phyloP scores from a whole-genome alignment of 2,888 invertebrate species.

The Meganola albula region DNA sequence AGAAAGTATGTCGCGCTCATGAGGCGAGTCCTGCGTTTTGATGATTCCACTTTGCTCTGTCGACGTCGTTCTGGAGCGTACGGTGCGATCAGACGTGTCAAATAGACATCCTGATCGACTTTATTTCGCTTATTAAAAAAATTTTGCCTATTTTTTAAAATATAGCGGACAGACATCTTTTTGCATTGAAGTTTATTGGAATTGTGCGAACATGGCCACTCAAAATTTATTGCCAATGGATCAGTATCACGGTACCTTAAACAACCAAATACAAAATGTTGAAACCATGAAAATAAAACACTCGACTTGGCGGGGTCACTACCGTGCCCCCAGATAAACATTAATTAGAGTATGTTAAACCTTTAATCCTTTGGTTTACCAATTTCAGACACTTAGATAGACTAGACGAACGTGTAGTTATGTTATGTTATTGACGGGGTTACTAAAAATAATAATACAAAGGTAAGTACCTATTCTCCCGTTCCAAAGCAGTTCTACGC shows the following conservation, averaged over 20 bases:
- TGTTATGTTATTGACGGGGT: conserved; percentile 1
- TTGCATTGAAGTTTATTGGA: conserved; percentile 1
- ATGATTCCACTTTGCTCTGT: conserved; percentile 6
- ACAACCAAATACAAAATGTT: conserved; percentile 1
- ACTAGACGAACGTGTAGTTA: conserved; percentile 1
- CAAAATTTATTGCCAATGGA: conserved; percentile 1
- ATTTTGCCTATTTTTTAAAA: conserved; percentile 1
- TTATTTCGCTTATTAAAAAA: conserved; percentile 14
- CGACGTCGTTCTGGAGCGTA: conserved; percentile 10
- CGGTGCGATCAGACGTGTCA: conserved; percentile 15
- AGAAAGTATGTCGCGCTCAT: conserved; percentile 9
- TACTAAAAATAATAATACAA: conserved; percentile 2
- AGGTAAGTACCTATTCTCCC: conserved; percentile 4
- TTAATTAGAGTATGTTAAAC: conserved; percentile 3
- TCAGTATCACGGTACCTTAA: conserved; percentile 3
- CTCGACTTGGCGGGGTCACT: conserved; percentile 1
- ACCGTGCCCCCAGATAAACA: conserved; percentile 1
- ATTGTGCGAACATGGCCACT: conserved; percentile 1
- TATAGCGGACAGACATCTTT: conserved; percentile 1
- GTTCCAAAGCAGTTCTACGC: conserved; percentile 4
- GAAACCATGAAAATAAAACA: conserved; percentile 1
- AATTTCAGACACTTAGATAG: conserved; percentile 3
- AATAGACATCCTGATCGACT: conserved; percentile 15
- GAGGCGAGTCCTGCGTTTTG: conserved; percentile 5
- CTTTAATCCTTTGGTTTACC: conserved; percentile 4